Conservation (phyloP, 2,888 invertebrate genomes). For the Elaeidobius kamerunicus region DNA sequence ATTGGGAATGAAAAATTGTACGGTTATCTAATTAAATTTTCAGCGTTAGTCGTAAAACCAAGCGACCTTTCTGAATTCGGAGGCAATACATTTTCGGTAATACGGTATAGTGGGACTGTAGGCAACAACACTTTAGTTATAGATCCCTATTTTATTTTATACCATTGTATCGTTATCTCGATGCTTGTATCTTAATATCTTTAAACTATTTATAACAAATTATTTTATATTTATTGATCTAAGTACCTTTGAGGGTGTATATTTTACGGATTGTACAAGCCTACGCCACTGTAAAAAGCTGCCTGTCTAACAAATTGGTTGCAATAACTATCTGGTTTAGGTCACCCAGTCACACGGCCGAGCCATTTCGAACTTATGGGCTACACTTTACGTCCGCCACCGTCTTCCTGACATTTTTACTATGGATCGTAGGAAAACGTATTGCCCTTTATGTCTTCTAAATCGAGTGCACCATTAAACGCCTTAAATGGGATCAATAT, state of each 20-base stretch:
- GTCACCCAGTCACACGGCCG: conserved; percentile 23
- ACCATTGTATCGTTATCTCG: too few species aligned
- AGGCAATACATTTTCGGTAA: too few species aligned
- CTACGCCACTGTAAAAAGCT: conserved; percentile 7
- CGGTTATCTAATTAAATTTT: too few species aligned
- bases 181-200: too few species aligned
- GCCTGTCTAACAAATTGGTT: conserved; percentile 19
- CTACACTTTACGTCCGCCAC: conserved; percentile 17
- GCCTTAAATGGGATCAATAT: conserved; percentile 5
- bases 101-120: too few species aligned
- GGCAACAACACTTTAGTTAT: too few species aligned
- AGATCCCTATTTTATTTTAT: too few species aligned
- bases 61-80: too few species aligned
- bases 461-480: conserved; percentile 5
- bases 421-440: conserved; percentile 12
- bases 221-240: too few species aligned
- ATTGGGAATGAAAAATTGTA: too few species aligned
- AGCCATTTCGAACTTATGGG: conserved; percentile 20
- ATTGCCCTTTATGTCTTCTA: conserved; percentile 11
- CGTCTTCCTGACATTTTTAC: conserved; percentile 17
- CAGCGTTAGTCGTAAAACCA: too few species aligned
- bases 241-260: neutral
- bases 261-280: neutral
- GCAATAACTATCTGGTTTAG: conserved; percentile 26
- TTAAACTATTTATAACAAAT: too few species aligned